Conservation (phyloP, 2,797 vertebrate genomes). For the Sebastes aleutianus region DNA sequence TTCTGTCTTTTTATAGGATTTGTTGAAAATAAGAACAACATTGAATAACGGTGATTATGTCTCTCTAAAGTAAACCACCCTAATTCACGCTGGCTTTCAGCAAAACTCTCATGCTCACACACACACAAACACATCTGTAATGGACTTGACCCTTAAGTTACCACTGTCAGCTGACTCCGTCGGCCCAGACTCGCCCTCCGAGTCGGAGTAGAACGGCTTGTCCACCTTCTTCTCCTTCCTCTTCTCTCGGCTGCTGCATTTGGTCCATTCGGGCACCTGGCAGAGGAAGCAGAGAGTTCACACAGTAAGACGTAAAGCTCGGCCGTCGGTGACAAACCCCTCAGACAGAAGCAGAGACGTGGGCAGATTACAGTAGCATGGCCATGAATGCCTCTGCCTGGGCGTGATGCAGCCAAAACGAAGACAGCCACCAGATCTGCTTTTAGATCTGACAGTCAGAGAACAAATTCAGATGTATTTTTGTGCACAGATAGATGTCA, state of each 20-base stretch:
- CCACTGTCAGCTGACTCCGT: constrained; percentile 97
- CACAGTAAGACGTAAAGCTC: constrained; percentile 18
- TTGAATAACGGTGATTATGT: no score
- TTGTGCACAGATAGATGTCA: constrained; percentile 38
- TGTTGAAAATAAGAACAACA: no score
- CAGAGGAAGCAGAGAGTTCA: constrained; percentile 8
- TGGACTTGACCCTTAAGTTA: constrained; percentile 65
- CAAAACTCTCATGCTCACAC: not conserved
- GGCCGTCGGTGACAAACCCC: not conserved
- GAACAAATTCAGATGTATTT: constrained; percentile 13
- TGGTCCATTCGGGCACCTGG: constrained; percentile 99
- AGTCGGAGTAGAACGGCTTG: constrained; percentile 98
- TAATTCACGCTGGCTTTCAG: no score
- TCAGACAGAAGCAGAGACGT: constrained; percentile 51
- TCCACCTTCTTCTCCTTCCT: constrained; percentile 98
- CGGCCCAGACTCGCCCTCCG: constrained; percentile 94
- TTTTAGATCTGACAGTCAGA: constrained; percentile 49
- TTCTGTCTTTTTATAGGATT: no score
- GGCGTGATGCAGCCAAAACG: constrained; percentile 64
- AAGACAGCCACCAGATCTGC: constrained; percentile 60
- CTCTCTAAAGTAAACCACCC: no score
- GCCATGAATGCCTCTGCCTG: constrained; percentile 81
- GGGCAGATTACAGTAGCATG: constrained; percentile 62
- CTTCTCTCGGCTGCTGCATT: constrained; percentile 95
- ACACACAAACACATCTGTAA: not conserved